Conservation (phyloP, 2,797 vertebrate genomes). For the Pterois miles region DNA sequence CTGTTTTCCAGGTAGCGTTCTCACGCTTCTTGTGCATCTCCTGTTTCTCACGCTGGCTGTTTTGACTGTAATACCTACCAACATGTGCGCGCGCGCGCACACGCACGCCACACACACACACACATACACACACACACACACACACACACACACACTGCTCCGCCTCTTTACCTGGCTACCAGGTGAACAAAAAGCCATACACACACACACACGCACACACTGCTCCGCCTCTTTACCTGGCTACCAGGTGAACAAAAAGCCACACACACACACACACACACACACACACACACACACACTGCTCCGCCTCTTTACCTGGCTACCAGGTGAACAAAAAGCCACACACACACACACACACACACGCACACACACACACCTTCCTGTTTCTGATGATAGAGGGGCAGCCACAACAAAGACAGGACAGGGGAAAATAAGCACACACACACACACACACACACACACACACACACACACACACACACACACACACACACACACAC, state of each 20-base stretch:
- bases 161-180: slow-evolving; percentile 58
- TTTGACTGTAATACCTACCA: slow-evolving; percentile 64
- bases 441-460: slow-evolving; percentile 11
- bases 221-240: slow-evolving; percentile 54
- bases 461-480: slow-evolving; percentile 11
- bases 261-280: slow-evolving; percentile 59
- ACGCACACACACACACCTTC: slow-evolving; percentile 59
- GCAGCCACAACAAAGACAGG: slow-evolving; percentile 51
- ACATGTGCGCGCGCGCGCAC: slow-evolving; percentile 36
- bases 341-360: too few species aligned
- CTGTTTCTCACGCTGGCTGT: slow-evolving; percentile 72
- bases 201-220: slow-evolving; percentile 29
- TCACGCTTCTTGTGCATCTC: slow-evolving; percentile 74
- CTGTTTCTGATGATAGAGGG: slow-evolving; percentile 65
- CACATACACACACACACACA: neutral
- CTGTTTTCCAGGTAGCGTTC: slow-evolving; percentile 79
- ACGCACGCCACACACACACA: neutral
- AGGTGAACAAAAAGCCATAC: slow-evolving; percentile 64
- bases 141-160: slow-evolving; percentile 26
- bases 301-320: too few species aligned
- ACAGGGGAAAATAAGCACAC: slow-evolving; percentile 29
- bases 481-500: slow-evolving; percentile 8
- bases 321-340: too few species aligned
- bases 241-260: slow-evolving; percentile 62
- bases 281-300: slow-evolving; percentile 25